Evolutionary conservation across 2,888 invertebrate species (phyloP), one percentile per base, ranked within the genome.

Genomic region (Agrochola circellaris): DNA sequence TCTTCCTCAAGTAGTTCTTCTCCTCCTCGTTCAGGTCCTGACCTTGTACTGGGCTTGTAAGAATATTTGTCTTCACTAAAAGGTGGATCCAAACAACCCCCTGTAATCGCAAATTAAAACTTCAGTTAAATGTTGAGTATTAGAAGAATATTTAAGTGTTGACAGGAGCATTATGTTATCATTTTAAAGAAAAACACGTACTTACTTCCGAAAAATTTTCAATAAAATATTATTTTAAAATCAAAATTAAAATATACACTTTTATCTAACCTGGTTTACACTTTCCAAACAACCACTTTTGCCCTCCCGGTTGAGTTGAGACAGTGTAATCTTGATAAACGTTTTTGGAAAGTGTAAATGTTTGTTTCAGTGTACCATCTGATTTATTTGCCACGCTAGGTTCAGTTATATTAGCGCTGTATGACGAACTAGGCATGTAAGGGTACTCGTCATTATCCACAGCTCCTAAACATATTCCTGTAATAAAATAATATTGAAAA

Each of bases 41-140:
- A 23, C 13, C 34, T 70, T 48, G 15, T 48, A 72, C 26, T 76
- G 30, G 92, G 93, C 70, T 88, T 84, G 82, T 96, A 95, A 17
- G 91, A 77, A 87, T 94, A 94, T 86, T 88, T 94, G 2, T 96
- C 96, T 92, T 96, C 95, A 76, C 88, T 89, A 86, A 93, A 95
- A 20, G 95, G 94, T 69, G 96, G 96, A 89, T 96, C 96, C 71
- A 96, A 89, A 79, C 96, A 96, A 23, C 96, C 96, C 67, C 96
- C 96, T 96, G 78, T 69, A 78, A 90, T 88, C 30, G 73, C 38
- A 79, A 69, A 83, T 20, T 30, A 0, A 48, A 42, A 38, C 9
- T 60, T 48, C 1, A 77, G 20, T 34, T 15, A 23, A 73, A 66
- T 7, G 9, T 17, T 26, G 13, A 58, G 4, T 34, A n/a, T 26